These are phyloP conservation scores for Seladonia tumulorum DNA, from an alignment of 2,888 invertebrate genomes.

Conservation along the genomic window DNA sequence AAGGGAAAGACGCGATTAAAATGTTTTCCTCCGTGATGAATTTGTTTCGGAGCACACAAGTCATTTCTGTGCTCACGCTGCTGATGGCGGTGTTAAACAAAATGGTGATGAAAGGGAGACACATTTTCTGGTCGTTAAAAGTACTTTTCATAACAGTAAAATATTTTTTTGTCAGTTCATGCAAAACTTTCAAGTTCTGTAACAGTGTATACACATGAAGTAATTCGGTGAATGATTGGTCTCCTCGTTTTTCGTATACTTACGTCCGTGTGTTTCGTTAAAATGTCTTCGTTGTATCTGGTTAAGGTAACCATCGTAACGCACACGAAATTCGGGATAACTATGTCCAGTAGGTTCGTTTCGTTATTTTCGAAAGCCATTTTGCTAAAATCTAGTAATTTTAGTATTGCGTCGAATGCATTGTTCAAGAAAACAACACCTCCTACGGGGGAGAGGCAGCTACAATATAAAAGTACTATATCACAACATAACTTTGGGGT, in stretches of 20 bases:
- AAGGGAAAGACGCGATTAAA: conserved; percentile 60
- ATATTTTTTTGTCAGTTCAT: conserved; percentile 57
- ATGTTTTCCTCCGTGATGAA: conserved; percentile 28
- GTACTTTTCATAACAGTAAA: conserved; percentile 50
- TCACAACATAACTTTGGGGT: conserved; percentile 69
- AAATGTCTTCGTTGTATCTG: conserved; percentile 46
- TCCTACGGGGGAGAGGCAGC: conserved; percentile 54
- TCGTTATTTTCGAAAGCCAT: conserved; percentile 63
- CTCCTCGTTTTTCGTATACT: conserved; percentile 33
- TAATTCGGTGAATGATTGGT: not conserved
- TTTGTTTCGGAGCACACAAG: conserved; percentile 14
- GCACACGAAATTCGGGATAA: conserved; percentile 65
- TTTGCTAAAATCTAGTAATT: conserved; percentile 62
- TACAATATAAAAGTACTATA: conserved; percentile 66
- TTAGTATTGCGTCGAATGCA: conserved; percentile 56
- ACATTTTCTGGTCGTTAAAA: conserved; percentile 28
- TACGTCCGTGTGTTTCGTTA: conserved; percentile 64
- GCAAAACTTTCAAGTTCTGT: conserved; percentile 65
- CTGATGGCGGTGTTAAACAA: conserved; percentile 67
- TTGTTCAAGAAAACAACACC: conserved; percentile 65
- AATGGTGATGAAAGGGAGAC: conserved; percentile 60
- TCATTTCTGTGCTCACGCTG: conserved; percentile 64
- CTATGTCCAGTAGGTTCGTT: conserved; percentile 50
- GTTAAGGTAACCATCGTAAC: conserved; percentile 65
- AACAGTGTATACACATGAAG: conserved; percentile 47